Evolutionary conservation across 2,113 vertebrate genomes (phyloP).

Genomic region (Tenrec ecaudatus): DNA sequence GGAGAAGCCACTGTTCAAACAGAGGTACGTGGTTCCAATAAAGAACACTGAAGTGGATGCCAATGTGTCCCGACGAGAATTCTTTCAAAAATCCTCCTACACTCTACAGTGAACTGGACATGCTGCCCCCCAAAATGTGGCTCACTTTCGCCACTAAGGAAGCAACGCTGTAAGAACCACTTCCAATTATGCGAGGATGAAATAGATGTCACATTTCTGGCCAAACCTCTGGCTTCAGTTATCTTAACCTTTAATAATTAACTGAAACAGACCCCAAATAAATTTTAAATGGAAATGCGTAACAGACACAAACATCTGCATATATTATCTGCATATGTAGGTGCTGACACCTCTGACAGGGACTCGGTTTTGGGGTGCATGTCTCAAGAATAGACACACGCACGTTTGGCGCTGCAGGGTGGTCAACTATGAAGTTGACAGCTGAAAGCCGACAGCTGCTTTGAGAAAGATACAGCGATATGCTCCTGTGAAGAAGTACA

Average conservation of each 20-base stretch:
- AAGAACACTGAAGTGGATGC: no score
- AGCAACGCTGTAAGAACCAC: slow-evolving; percentile 28
- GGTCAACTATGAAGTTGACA: no score
- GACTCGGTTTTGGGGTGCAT: neutral
- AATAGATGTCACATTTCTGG: slow-evolving; percentile 59
- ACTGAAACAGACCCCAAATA: slow-evolving; percentile 53
- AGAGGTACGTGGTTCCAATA: slow-evolving; percentile 17
- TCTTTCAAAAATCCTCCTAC: slow-evolving; percentile 59
- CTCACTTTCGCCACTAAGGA: slow-evolving; percentile 54
- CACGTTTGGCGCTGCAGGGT: no score
- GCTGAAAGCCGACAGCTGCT: no score
- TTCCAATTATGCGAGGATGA: slow-evolving; percentile 58
- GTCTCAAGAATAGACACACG: slow-evolving; percentile 4
- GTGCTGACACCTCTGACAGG: slow-evolving; percentile 26
- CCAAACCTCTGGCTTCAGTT: slow-evolving; percentile 71
- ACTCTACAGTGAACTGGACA: slow-evolving; percentile 34
- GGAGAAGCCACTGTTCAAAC: slow-evolving; percentile 38
- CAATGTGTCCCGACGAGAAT: slow-evolving; percentile 42
- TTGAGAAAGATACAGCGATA: no score
- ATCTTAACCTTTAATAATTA: slow-evolving; percentile 49
- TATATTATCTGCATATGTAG: neutral
- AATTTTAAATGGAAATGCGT: slow-evolving; percentile 40
- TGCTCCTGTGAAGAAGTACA: no score
- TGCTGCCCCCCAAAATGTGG: slow-evolving; percentile 36
- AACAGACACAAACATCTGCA: neutral